Evolutionary conservation across 2,797 vertebrate species (phyloP).

Genomic region (Aeoliscus strigatus): DNA sequence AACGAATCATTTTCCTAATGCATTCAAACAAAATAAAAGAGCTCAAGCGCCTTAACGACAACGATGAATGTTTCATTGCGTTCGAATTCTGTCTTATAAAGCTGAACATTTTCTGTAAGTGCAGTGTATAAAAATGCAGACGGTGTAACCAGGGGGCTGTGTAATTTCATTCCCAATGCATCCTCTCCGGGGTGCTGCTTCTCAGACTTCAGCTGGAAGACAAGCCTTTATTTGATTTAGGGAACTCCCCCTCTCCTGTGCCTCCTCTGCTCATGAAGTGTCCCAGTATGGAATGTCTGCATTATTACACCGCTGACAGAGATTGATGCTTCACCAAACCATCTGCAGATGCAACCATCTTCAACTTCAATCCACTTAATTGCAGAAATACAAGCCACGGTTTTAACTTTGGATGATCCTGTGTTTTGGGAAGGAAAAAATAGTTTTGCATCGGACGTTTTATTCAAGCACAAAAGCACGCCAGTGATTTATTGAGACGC

Average conservation of each 20-base stretch:
- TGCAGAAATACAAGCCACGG: conserved; percentile 29
- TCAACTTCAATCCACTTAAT: conserved; percentile 54
- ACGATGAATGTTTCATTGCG: conserved; percentile 47
- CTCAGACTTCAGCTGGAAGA: conserved; percentile 62
- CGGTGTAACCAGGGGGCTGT: conserved; percentile 59
- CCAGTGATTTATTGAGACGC: conserved; percentile 33
- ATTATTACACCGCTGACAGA: conserved; percentile 72
- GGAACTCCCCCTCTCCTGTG: conserved; percentile 54
- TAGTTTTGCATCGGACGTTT: conserved; percentile 23
- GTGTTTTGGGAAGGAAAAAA: conserved; percentile 18
- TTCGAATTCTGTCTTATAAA: conserved; percentile 52
- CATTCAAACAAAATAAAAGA: conserved; percentile 8
- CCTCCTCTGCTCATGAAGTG: conserved; percentile 64
- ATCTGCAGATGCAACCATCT: conserved; percentile 66
- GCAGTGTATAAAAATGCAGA: conserved; percentile 71
- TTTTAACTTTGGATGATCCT: conserved; percentile 19
- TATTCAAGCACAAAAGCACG: conserved; percentile 25
- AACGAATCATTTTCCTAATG: conserved; percentile 1
- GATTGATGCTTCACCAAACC: conserved; percentile 68
- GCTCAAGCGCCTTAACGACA: conserved; percentile 23
- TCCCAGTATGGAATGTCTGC: conserved; percentile 72
- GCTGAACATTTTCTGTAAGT: conserved; percentile 50
- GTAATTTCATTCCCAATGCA: conserved; percentile 75
- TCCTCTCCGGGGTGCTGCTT: conserved; percentile 72
- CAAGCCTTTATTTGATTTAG: conserved; percentile 75